Evolutionary conservation across 2,113 vertebrate genomes (phyloP).

Genomic region (Acanthisitta chloris): DNA sequence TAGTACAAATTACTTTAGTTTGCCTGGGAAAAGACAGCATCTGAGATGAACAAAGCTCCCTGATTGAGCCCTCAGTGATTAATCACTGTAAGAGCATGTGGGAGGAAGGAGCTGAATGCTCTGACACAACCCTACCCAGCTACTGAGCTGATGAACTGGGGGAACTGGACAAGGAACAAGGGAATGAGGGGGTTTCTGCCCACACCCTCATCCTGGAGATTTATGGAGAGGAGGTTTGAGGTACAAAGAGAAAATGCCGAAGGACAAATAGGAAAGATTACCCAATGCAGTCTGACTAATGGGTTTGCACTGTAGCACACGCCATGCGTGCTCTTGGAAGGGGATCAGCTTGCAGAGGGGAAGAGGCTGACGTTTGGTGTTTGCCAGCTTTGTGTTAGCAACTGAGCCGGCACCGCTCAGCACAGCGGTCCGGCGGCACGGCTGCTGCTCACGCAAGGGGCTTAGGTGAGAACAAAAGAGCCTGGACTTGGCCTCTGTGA

Average conservation of each 20-base stretch:
- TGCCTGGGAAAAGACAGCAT: neutral
- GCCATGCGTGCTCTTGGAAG: fast-evolving
- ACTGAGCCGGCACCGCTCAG: fast-evolving
- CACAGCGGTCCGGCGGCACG: fast-evolving
- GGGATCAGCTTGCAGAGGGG: neutral
- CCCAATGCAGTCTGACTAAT: neutral
- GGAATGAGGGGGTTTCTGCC: neutral
- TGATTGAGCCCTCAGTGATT: neutral
- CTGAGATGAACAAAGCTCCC: neutral
- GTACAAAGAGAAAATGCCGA: fast-evolving
- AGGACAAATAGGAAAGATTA: neutral
- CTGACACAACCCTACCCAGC: neutral
- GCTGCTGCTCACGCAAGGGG: fast-evolving
- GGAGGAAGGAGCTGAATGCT: neutral
- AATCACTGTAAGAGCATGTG: neutral
- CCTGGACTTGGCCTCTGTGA: neutral
- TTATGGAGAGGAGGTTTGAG: neutral
- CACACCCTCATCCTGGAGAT: neutral
- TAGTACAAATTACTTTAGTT: neutral
- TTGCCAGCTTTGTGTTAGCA: neutral
- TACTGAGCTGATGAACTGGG: neutral
- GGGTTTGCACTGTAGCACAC: neutral
- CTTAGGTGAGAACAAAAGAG: neutral
- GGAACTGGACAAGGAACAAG: neutral
- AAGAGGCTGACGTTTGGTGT: neutral